A percentile compares a stretch with the other conserved stretches of the same genome.
Conservation (phyloP, 1,140 invertebrate species). For the Drosophila cardini region DNA sequence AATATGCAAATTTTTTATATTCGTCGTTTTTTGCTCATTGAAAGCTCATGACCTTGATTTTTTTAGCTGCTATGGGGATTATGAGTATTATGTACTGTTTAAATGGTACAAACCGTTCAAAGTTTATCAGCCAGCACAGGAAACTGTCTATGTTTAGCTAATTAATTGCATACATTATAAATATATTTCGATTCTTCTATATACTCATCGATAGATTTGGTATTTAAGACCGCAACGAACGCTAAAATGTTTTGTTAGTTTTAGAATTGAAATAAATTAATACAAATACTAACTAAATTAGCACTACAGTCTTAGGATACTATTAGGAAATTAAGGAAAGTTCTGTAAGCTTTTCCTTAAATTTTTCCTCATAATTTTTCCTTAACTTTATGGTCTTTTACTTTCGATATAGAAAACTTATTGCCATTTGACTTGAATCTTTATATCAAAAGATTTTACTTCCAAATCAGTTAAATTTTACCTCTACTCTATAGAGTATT, state of each 20-base stretch:
- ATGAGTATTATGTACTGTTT: slow-evolving; percentile 34
- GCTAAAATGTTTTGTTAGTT: background rate
- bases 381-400: no score
- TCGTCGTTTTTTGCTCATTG: slow-evolving; percentile 8
- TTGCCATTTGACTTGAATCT: no score
- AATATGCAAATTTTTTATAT: slow-evolving; percentile 31
- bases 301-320: background rate
- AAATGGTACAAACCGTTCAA: slow-evolving; percentile 19
- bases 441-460: no score
- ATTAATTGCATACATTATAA: slow-evolving; percentile 38
- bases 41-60: slow-evolving; percentile 61
- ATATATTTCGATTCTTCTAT: slow-evolving; percentile 6
- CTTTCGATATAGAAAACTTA: no score
- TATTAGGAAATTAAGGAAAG: background rate
- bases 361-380: no score
- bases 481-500: slow-evolving; percentile 1
- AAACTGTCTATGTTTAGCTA: slow-evolving; percentile 35
- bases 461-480: background rate
- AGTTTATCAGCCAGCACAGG: slow-evolving; percentile 46
- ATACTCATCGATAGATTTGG: background rate
- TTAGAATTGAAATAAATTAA: background rate
- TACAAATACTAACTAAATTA: background rate
- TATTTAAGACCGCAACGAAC: background rate
- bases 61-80: slow-evolving; percentile 26
- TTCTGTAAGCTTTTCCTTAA: no score